Evolutionary conservation across 2,888 invertebrate genomes (phyloP), one percentile per base, ranked within the genome.

Genomic region (Apodemia hepburni): DNA sequence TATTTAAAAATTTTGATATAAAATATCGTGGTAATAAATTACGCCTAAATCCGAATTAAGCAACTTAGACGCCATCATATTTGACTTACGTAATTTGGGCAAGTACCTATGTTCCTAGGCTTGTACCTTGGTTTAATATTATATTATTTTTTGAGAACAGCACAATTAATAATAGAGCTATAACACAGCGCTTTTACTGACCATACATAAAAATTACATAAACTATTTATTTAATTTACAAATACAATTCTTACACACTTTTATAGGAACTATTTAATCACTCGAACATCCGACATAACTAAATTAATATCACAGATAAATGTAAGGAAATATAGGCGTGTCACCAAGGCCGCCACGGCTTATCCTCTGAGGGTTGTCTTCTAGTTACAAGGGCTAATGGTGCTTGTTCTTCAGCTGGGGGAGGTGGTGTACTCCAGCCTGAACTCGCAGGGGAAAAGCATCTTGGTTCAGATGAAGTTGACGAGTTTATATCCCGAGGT

Each of bases 311-410:
- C 77, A 76, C 78, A 78, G 75, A 69, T 69, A 66, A 60, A 57
- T 64, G 47, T 42, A 64, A 68, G 70, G 77, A 78, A 80, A 77
- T 78, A 66, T 59, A 62, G 35, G 60, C 61, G 51, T 67, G 85
- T 92, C 91, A 96, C 97, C 96, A 97, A 3, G 96, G 96, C 75
- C 96, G 92, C 96, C 97, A 97, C 33, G 96, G 96, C 75, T 95
- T 95, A 58, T 96, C 95, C 75, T 95, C 95, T 74, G 87, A 71
- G 11, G 92, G 79, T 87, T 92, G 72, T 77, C 92, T 89, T 93
- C 95, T 94, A 73, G 95, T 96, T 18, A 96, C 96, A 70, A 96
- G 86, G 5, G 96, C 94, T 38, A 96, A 84, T 0, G 96, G 96
- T 61, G 83, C 89, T 0, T 85, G 79, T 9, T 88, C 90, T 58